A percentile compares a stretch with the other conserved stretches of the same genome.
Evolutionary conservation across 2,113 vertebrate genomes (phyloP).

Genomic region (Quiscalus mexicanus): DNA sequence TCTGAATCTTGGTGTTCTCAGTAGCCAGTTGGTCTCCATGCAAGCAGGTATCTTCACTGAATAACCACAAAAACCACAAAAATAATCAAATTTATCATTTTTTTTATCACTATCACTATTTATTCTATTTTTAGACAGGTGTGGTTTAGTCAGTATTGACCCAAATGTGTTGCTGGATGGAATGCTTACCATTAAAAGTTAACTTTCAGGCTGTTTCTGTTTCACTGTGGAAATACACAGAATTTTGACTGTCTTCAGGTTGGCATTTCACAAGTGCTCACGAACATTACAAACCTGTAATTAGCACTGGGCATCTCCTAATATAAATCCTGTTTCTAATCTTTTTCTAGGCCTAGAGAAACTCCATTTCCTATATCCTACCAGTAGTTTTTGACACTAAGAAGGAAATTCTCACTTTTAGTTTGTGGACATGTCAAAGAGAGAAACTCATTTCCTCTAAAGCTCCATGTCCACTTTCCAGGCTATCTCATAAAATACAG

Average conservation of each 20-base stretch:
- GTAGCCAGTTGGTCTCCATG: background rate
- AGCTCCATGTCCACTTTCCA: background rate
- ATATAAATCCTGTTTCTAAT: background rate
- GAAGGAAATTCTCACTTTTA: background rate
- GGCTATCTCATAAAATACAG: conserved; percentile 17
- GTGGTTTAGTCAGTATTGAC: background rate
- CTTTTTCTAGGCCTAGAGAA: background rate
- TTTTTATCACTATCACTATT: too few relatives aligned
- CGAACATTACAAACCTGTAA: background rate
- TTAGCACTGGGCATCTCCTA: background rate
- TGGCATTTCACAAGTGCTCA: background rate
- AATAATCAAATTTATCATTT: background rate
- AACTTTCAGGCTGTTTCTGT: background rate
- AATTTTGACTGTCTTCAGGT: background rate
- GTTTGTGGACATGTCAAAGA: background rate
- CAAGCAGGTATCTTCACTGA: background rate
- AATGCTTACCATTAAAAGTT: background rate
- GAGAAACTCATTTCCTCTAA: background rate
- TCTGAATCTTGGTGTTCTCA: background rate
- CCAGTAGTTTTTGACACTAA: background rate
- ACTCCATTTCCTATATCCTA: background rate
- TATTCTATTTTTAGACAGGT: background rate
- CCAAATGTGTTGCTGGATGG: background rate
- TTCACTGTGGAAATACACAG: background rate
- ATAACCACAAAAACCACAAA: background rate